Evolutionary conservation across 1,140 invertebrate species (phyloP), one percentile per base, ranked within the genome.

Genomic region (Aphis gossypii): DNA sequence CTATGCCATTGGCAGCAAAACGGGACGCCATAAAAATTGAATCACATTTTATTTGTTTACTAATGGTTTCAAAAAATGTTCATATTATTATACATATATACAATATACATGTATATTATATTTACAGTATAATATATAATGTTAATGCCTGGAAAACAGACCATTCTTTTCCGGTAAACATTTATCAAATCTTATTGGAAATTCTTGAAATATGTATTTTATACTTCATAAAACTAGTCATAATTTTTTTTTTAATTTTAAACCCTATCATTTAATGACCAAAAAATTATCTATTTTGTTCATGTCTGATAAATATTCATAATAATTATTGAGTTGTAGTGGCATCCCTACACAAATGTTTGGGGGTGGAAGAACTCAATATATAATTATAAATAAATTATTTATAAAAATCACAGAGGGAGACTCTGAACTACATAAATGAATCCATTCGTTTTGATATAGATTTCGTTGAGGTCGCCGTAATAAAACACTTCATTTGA

Each of bases 31-130:
- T 92, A 92, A 92, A 83, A 92, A 92, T 92, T 51, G 68, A 92
- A 92, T 93, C 35, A 54, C 48, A 56, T 86, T 93, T 93, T 92
- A 92, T 93, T 93, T 44, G 56, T 90, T 60, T 90, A 68, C 60
- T 56, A 56, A 89, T 56, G 51, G 48, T 56, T 88, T 35, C 30
- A 76, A 76, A 51, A 54, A 48, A 46, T 87, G 8, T 87, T 44
- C 41, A 51, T 54, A 51, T 30, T 46, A 48, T 46, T 38, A 4
- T 54, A 38, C 38, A 54, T 54, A 38, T 38, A 54, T 54, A 35
- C 21, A 54, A 38, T 54, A 54, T 54, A 35, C 21, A 54, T 87
- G 48, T 84, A 84, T 84, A 84, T 41, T 84, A 48, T 25, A 14
- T 30, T 4, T 76, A 54, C 8, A 35, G 9, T 25, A 76, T 76